Evolutionary conservation across 2,888 invertebrate species (phyloP).

Genomic region (Hipparchia semele): DNA sequence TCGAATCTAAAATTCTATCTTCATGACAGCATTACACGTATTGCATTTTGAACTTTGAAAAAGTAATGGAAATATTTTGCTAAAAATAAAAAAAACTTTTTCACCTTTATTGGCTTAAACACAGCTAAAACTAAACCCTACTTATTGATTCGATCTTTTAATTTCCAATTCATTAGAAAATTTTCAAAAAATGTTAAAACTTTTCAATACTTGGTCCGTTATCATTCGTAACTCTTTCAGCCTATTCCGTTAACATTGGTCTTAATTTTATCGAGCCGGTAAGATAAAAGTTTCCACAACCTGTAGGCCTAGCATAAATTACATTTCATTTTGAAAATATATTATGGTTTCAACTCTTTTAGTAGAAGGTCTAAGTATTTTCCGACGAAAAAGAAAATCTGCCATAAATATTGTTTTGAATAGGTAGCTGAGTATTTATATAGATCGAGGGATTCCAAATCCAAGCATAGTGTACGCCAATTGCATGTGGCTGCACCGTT

Average conservation of each 20-base stretch:
- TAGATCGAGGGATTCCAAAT: too few species aligned
- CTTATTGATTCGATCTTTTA: not conserved
- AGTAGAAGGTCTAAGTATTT: too few species aligned
- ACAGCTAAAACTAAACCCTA: too few species aligned
- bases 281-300: not conserved
- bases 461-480: too few species aligned
- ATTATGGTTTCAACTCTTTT: too few species aligned
- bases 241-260: slow-evolving; percentile 4
- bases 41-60: not conserved
- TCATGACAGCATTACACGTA: too few species aligned
- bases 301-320: not conserved
- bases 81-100: not conserved
- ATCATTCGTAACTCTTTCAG: not conserved
- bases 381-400: too few species aligned
- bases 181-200: not conserved
- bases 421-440: too few species aligned
- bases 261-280: not conserved
- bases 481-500: too few species aligned
- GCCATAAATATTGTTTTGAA: too few species aligned
- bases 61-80: not conserved
- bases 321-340: not conserved
- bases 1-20: too few species aligned
- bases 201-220: slow-evolving; percentile 13
- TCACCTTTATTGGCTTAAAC: not conserved
- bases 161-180: not conserved